Evolutionary conservation across 2,797 vertebrate genomes (phyloP), one percentile per base, ranked within the genome.

Genomic region (Taeniopygia guttata): DNA sequence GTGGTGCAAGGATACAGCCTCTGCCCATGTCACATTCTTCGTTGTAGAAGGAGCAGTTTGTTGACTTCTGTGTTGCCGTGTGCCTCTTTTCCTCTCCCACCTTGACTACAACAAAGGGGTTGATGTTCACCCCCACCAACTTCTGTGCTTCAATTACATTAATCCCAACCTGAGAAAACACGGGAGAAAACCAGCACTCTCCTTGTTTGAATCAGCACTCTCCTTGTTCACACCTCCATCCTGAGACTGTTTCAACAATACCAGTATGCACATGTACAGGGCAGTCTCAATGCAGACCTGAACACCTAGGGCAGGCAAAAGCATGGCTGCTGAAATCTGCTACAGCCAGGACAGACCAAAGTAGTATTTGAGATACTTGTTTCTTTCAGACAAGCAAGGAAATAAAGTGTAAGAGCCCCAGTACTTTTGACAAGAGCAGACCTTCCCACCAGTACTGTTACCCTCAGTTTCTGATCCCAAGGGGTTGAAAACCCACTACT

Each of bases 31-130:
- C 26, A 36, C 87, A 3, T 85, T 99, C 99, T 97, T 99, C 98
- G 0, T 99, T 99, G 97, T 98, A 99, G 95, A 98, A 99, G 12
- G 99, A 99, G 74, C 98, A 99, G 94, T 99, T 99, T 87, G 99
- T 99, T 32, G 99, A 99, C 63, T 98, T 99, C 96, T 99, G 99
- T 0, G 98, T 99, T 0, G 84, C 91, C 0, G 99, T 99, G 90
- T 98, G 97, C 78, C 97, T 98, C 93, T 98, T 99, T 96, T 99
- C 98, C 42, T 98, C 97, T 86, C 98, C 99, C 16, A 99, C 96
- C 10, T 92, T 97, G 95, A 99, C 96, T 26, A 98, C 98, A 82
- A 99, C 98, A 5, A 98, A 98, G 12, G 99, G 99, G 84, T 98
- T 99, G 93, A 99, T 99, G 96, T 99, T 99, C 75, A 99, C 98